Evolutionary conservation across 2,888 invertebrate genomes (phyloP).

Genomic region (Phengaris alcon): DNA sequence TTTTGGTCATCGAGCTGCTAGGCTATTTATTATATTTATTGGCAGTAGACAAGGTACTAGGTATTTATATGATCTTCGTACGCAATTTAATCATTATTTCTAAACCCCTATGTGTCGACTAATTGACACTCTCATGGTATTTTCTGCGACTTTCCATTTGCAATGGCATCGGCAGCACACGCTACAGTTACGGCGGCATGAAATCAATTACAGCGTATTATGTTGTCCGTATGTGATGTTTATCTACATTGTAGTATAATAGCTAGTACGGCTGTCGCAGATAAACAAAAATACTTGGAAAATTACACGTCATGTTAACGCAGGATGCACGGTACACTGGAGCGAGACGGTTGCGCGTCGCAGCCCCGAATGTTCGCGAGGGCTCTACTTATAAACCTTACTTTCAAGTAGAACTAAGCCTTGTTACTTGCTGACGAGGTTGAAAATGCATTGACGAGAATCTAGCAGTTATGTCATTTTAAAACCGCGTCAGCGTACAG

Average conservation of each 20-base stretch:
- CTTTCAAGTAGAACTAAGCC: constrained; percentile 37
- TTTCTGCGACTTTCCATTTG: constrained; percentile 17
- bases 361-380: constrained; percentile 57
- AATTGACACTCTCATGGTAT: constrained; percentile 2
- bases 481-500: constrained; percentile 41
- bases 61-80: neutral
- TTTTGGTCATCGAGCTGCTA: neutral
- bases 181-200: constrained; percentile 2
- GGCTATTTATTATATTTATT: neutral
- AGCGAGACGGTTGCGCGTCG: constrained; percentile 75
- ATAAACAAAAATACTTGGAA: constrained; percentile 56
- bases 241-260: constrained; percentile 8
- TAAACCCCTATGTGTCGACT: neutral
- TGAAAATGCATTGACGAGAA: constrained; percentile 33
- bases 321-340: constrained; percentile 76
- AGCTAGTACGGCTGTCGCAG: constrained; percentile 27
- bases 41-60: neutral
- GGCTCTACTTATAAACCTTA: constrained; percentile 38
- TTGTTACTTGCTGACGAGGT: constrained; percentile 26
- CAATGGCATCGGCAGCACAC: constrained; percentile 1
- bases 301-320: constrained; percentile 61
- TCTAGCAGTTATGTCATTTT: constrained; percentile 42
- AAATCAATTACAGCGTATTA: constrained; percentile 9
- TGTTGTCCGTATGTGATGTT: constrained; percentile 8
- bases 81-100: constrained; percentile 5